Evolutionary conservation across 2,113 vertebrate genomes (phyloP).

Genomic region (Naja naja): DNA sequence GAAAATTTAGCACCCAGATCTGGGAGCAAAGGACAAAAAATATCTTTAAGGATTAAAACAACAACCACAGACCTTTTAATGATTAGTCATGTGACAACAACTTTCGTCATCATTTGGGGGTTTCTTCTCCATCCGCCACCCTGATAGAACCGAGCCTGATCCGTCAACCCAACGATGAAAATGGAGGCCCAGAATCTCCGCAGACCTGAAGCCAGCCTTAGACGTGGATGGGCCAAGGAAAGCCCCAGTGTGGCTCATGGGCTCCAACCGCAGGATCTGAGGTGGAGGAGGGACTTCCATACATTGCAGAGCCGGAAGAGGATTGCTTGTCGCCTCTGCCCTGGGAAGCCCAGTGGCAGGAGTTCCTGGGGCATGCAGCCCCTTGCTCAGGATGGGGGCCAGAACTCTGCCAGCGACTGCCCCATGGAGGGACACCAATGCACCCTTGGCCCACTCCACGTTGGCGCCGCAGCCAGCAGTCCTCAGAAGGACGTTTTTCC

Average conservation of each 20-base stretch:
- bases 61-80: background rate
- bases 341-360: constrained; percentile 28
- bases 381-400: background rate
- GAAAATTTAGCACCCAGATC: background rate
- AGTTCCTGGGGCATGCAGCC: constrained; percentile 7
- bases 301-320: constrained; percentile 9
- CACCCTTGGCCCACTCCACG: background rate
- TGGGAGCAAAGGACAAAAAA: background rate
- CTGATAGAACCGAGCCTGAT: background rate
- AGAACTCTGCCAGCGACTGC: background rate
- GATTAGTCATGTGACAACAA: background rate
- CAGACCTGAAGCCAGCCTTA: background rate
- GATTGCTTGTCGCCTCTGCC: background rate
- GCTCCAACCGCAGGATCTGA: background rate
- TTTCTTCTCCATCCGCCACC: background rate
- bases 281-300: background rate
- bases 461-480: background rate
- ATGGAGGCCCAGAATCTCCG: background rate
- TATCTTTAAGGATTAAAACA: background rate
- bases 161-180: background rate
- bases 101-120: too few relatives aligned
- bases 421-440: background rate
- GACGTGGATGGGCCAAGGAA: background rate
- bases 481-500: background rate
- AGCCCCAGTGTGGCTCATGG: background rate